Percentiles rank a stretch among this genome's conserved stretches.
Conservation (phyloP, 2,888 invertebrate species). For the Amiota mariae region DNA sequence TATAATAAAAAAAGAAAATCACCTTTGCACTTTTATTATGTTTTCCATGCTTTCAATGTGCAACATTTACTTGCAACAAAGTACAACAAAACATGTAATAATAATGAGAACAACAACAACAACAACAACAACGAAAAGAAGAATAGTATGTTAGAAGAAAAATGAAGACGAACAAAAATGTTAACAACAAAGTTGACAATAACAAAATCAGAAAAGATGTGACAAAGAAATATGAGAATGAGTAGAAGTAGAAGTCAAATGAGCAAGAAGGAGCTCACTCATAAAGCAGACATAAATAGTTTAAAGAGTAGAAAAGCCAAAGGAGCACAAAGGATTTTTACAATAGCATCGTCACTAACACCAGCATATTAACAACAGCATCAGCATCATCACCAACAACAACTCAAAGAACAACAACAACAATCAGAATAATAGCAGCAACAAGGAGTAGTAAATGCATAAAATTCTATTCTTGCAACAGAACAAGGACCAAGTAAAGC, state of each 20-base stretch:
- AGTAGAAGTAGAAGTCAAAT: background rate
- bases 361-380: constrained; percentile 38
- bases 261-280: background rate
- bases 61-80: background rate
- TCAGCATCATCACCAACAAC: constrained; percentile 51
- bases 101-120: constrained; percentile 17
- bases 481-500: constrained; percentile 17
- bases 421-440: constrained; percentile 31
- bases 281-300: constrained; percentile 44
- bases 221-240: background rate
- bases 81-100: background rate
- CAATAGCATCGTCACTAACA: constrained; percentile 38
- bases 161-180: background rate
- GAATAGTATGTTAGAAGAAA: no score
- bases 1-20: no score
- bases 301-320: constrained; percentile 50
- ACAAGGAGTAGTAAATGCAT: constrained; percentile 54
- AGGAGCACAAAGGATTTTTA: no score
- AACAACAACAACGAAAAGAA: background rate
- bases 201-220: constrained; percentile 3
- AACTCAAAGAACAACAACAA: constrained; percentile 48
- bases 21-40: no score
- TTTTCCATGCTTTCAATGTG: background rate
- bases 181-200: constrained; percentile 17
- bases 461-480: constrained; percentile 46